A percentile compares a stretch with the other conserved stretches of the same genome.
Evolutionary conservation across 2,113 vertebrate species (phyloP).

Genomic region (Tetraodon nigroviridis): DNA sequence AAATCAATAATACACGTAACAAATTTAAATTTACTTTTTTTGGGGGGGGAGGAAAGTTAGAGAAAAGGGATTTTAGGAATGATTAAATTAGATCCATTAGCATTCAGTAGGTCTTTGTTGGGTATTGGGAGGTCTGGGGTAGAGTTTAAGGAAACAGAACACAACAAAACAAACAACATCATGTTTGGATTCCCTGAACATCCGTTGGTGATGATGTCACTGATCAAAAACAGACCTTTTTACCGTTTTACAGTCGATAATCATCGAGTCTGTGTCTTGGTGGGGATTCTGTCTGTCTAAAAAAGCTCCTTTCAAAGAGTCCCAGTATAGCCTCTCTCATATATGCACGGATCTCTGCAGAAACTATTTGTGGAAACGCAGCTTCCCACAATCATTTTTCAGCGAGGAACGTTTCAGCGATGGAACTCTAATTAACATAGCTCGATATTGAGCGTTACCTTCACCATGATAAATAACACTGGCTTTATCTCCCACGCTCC

Average conservation of each 20-base stretch:
- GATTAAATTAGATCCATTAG: too few relatives aligned
- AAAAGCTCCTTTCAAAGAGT: constrained; percentile 12
- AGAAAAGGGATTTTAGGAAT: too few relatives aligned
- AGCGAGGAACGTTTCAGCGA: constrained; percentile 53
- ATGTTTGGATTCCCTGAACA: too few relatives aligned
- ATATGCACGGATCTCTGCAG: constrained; percentile 55
- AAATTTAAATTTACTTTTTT: too few relatives aligned
- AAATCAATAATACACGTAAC: too few relatives aligned
- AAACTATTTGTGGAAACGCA: constrained; percentile 65
- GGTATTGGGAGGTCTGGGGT: too few relatives aligned
- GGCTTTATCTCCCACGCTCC: constrained; percentile 71
- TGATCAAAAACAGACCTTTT: too few relatives aligned
- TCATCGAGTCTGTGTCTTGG: constrained; percentile 12
- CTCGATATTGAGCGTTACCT: constrained; percentile 65
- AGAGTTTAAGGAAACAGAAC: too few relatives aligned
- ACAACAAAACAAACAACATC: too few relatives aligned
- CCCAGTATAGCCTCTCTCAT: constrained; percentile 22
- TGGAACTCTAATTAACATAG: constrained; percentile 70
- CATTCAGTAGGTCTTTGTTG: too few relatives aligned
- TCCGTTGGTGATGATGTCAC: too few relatives aligned
- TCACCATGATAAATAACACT: constrained; percentile 72
- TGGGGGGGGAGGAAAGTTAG: too few relatives aligned
- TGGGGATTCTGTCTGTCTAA: constrained; percentile 22
- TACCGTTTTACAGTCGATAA: background rate
- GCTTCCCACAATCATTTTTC: constrained; percentile 68